Base-by-base conservation (phyloP, 2,888 invertebrate genomes). In the Caenorhabditis drosophilae region DNA sequence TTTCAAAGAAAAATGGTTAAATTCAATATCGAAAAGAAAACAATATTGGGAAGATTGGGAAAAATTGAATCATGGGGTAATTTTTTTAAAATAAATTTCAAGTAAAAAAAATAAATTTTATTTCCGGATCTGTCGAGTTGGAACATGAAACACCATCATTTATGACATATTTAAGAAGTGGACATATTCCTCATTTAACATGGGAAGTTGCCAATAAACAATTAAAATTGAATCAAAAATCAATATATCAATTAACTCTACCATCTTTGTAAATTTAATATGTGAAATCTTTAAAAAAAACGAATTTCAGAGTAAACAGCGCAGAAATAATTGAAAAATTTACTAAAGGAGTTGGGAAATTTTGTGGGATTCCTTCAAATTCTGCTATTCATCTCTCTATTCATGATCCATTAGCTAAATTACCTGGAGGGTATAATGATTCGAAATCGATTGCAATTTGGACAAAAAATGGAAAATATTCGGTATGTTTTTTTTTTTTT, bases 171-270 rank as follows among this genome's bases (percentile, higher is more conserved):
- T 67, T 77, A 9, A 60, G 78, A 27, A 73, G 63, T 40, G 80
- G 80, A 0, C 80, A 81, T 51, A 67, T 81, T 41, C 80, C 80
- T 1, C 80, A 80, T 57, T 38, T 80, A 9, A 79, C 79, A 11
- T 80, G 80, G 78, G 78, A 78, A 34, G 73, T 75, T 7, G 70
- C 59, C n/a, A 40, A 47, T 2, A 71, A 64, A 40, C 64, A 72
- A 35, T 36, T 81, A 25, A 51, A 54, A 35, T 42, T 70, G 11
- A 44, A 42, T 7, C 78, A 81, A 35, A 58, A 55, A 6, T 78
- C 71, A 11, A 76, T 80, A 44, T 76, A 70, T 50, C 80, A 80
- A 54, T 31, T 80, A 41, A 70, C 75, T 9, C 54, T 75, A 11
- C 72, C 73, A 2, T 59, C 68, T 31, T 52, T 75, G 59, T 74